These are phyloP conservation scores for Myanophis thanlyinensis DNA, from an alignment of 2,113 vertebrate species.

Conservation along the genomic window DNA sequence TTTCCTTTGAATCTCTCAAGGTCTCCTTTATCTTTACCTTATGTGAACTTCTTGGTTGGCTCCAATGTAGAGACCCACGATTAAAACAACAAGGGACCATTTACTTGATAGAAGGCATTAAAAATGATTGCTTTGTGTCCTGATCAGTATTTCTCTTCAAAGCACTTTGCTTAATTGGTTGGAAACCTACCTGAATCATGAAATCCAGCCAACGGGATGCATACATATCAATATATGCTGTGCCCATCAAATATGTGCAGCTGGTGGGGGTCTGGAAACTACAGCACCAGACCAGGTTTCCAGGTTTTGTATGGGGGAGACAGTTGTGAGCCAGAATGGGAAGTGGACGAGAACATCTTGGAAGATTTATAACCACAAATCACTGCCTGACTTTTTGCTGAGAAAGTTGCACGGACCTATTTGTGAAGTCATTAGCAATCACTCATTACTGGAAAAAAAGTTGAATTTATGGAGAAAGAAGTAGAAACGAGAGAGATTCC, in stretches of 20 bases:
- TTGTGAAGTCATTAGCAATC: neutral
- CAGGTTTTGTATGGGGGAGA: neutral
- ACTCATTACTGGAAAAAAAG: neutral
- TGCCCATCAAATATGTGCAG: neutral
- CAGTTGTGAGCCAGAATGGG: neutral
- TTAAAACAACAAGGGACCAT: neutral
- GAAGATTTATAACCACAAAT: neutral
- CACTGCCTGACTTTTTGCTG: neutral
- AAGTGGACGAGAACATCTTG: neutral
- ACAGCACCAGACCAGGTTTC: neutral
- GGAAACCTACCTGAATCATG: neutral
- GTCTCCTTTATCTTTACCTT: slow-evolving; percentile 3
- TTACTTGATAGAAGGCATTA: neutral
- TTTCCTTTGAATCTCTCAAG: neutral
- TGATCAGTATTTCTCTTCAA: neutral
- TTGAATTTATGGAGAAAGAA: neutral
- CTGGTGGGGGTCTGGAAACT: neutral
- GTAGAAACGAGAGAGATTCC: neutral
- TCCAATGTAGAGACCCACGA: neutral
- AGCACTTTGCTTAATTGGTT: neutral
- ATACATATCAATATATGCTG: no score
- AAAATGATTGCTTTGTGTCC: neutral
- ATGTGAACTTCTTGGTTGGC: neutral
- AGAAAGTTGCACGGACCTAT: neutral
- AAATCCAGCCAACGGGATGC: neutral